Conservation (phyloP, 2,113 vertebrate genomes). For the Poeciliopsis retropinna region DNA sequence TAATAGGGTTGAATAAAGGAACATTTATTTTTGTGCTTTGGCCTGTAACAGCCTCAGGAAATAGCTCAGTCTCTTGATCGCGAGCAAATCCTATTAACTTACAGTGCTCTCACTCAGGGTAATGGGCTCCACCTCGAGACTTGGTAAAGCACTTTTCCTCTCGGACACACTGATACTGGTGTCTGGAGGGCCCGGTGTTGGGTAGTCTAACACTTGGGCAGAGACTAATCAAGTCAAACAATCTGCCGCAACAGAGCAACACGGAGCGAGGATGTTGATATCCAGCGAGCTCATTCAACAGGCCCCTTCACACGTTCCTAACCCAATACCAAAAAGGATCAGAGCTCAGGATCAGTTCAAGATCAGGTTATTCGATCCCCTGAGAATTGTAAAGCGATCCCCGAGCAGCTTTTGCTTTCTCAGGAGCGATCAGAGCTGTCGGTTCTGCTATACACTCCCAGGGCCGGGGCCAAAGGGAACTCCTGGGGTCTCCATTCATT, state of each 20-base stretch:
- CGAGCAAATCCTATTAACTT: conserved; percentile 81
- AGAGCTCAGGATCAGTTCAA: conserved; percentile 72
- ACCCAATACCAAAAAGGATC: conserved; percentile 72
- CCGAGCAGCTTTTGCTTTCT: conserved; percentile 73
- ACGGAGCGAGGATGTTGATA: conserved; percentile 75
- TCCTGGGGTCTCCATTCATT: conserved; percentile 67
- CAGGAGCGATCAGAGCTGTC: conserved; percentile 70
- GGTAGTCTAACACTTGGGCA: conserved; percentile 62
- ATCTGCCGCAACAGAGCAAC: conserved; percentile 68
- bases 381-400: conserved; percentile 80
- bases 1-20: conserved; percentile 76
- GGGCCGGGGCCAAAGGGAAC: conserved; percentile 60
- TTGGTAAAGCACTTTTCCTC: conserved; percentile 63
- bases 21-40: conserved; percentile 80
- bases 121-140: conserved; percentile 78
- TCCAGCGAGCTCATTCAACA: conserved; percentile 71
- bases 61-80: conserved; percentile 77
- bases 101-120: conserved; percentile 77
- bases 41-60: conserved; percentile 80
- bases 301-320: conserved; percentile 77
- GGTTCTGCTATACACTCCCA: conserved; percentile 53
- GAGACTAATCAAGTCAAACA: conserved; percentile 77
- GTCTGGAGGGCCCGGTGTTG: conserved; percentile 67
- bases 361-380: conserved; percentile 77
- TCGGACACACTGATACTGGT: conserved; percentile 70